phyloP scores from a whole-genome alignment of 2,113 vertebrate species.

The Castor canadensis region DNA sequence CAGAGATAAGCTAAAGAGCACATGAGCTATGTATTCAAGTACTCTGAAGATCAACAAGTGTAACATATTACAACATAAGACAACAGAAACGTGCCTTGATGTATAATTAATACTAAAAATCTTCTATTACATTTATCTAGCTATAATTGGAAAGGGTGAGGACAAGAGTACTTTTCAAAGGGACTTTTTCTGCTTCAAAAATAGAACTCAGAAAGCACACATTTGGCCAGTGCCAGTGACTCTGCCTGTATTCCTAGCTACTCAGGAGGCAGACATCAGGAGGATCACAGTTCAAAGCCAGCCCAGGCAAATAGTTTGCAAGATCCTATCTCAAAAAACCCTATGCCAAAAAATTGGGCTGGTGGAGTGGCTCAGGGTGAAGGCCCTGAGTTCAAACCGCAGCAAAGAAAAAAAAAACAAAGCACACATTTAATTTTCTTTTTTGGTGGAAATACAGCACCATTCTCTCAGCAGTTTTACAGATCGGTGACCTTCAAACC shows the following conservation, averaged over 20 bases:
- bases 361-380: no score
- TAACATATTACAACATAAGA: neutral
- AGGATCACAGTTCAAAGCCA: no score
- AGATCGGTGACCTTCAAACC: constrained; percentile 64
- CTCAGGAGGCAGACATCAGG: no score
- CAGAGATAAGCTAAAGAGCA: neutral
- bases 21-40: rapidly evolving
- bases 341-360: no score
- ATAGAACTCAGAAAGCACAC: constrained; percentile 64
- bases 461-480: constrained; percentile 38
- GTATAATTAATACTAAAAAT: constrained; percentile 63
- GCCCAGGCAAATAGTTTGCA: no score
- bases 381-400: no score
- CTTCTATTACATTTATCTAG: constrained; percentile 50
- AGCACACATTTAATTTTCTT: no score
- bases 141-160: constrained; percentile 47
- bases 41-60: neutral
- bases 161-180: constrained; percentile 52
- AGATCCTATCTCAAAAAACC: no score
- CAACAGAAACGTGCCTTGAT: constrained; percentile 5
- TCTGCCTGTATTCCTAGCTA: no score
- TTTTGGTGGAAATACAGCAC: constrained; percentile 37
- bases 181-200: constrained; percentile 60
- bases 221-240: no score
- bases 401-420: no score